These are phyloP conservation scores for Pollachius pollachius DNA, from an alignment of 2,113 vertebrate genomes.

Conservation along the genomic window DNA sequence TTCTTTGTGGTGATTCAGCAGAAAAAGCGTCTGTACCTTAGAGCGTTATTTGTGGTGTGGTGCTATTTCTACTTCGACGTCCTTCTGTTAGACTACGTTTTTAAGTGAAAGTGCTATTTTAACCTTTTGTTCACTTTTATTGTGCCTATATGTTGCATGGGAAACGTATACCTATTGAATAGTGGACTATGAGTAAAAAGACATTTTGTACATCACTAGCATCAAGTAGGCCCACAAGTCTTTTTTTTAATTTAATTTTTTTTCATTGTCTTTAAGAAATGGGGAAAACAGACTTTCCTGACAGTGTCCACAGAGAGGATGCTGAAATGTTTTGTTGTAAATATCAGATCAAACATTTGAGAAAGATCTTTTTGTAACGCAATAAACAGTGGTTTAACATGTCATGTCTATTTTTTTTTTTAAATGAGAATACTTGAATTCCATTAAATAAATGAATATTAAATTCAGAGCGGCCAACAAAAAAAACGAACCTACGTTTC, in stretches of 20 bases:
- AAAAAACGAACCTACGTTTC: no score
- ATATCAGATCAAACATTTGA: slow-evolving; percentile 4
- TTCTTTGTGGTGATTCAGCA: not conserved
- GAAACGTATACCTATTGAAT: no score
- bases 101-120: no score
- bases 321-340: slow-evolving; percentile 19
- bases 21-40: not conserved
- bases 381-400: slow-evolving; percentile 33
- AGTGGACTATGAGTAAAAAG: no score
- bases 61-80: slow-evolving; percentile 6
- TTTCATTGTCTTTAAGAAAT: not conserved
- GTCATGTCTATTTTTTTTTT: slow-evolving; percentile 1
- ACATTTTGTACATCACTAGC: no score
- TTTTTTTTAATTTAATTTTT: no score
- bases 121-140: no score
- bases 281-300: not conserved
- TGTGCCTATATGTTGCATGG: no score
- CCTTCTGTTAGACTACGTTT: no score
- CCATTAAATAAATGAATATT: no score
- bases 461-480: no score
- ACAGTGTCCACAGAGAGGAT: not conserved
- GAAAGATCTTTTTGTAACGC: slow-evolving; percentile 12
- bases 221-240: no score
- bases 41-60: not conserved
- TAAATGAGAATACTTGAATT: not conserved